phyloP scores from a whole-genome alignment of 2,113 vertebrate species.

The Brachypodius melanocephalos region DNA sequence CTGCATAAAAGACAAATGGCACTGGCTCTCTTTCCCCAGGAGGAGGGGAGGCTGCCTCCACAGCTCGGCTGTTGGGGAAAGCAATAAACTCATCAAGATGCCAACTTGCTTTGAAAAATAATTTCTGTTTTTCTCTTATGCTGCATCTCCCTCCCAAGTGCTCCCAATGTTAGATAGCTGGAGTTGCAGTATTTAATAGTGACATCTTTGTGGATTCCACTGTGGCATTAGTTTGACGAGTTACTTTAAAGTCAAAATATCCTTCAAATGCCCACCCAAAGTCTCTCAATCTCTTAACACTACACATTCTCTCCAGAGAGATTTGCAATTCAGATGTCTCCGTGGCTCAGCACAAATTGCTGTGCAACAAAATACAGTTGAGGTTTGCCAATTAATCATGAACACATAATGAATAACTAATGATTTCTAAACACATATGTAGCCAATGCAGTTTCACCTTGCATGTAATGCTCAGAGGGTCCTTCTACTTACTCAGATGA shows the following conservation, averaged over 20 bases:
- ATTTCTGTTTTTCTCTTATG: not conserved
- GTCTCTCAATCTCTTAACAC: not conserved
- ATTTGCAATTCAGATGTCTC: not conserved
- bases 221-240: not conserved
- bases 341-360: not conserved
- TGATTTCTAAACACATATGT: not conserved
- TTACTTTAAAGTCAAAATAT: conserved; percentile 22
- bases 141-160: not conserved
- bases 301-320: not conserved
- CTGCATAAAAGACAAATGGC: not conserved
- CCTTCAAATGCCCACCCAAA: conserved; percentile 23
- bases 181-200: not conserved
- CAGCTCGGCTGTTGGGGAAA: not conserved
- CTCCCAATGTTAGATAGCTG: not conserved
- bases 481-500: not conserved
- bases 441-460: not conserved
- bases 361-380: not conserved
- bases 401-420: not conserved
- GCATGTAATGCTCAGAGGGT: not conserved
- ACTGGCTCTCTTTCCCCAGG: not conserved
- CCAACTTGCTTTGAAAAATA: conserved; percentile 6
- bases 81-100: not conserved
- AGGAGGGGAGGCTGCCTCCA: not conserved
- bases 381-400: conserved; percentile 1
- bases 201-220: not conserved